A percentile compares a stretch with the other conserved stretches of the same genome.
Conservation (phyloP, 2,888 invertebrate genomes). For the Cerastis rubricosa region DNA sequence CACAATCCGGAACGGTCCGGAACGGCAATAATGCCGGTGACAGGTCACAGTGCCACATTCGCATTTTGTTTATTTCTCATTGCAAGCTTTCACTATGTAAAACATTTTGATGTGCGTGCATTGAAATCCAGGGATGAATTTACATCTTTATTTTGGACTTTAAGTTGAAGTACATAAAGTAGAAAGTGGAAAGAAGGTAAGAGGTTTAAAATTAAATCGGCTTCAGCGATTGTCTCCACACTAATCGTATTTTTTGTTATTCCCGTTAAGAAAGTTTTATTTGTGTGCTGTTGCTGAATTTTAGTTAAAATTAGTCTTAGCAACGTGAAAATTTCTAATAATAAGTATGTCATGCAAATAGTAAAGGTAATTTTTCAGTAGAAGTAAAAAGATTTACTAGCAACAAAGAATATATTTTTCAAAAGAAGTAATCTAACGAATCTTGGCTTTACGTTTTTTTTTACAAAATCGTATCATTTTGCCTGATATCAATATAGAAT, state of each 20-base stretch:
- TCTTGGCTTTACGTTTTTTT: background rate
- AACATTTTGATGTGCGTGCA: slow-evolving; percentile 70
- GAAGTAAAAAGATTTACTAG: background rate
- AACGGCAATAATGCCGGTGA: slow-evolving; percentile 60
- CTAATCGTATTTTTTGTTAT: slow-evolving; percentile 82
- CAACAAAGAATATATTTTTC: background rate
- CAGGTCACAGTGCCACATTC: slow-evolving; percentile 73
- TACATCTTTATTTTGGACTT: slow-evolving; percentile 47
- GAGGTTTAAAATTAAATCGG: slow-evolving; percentile 80
- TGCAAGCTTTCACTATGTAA: slow-evolving; percentile 80
- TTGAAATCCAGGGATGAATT: slow-evolving; percentile 54
- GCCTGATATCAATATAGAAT: background rate
- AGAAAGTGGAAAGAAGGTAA: slow-evolving; percentile 36
- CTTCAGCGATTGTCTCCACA: slow-evolving; percentile 76
- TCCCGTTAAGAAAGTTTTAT: slow-evolving; percentile 70
- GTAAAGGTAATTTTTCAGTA: background rate
- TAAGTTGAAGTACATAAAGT: slow-evolving; percentile 53
- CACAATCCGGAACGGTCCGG: slow-evolving; percentile 58
- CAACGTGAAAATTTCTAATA: slow-evolving; percentile 5
- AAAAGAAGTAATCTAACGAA: background rate
- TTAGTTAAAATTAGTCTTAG: slow-evolving; percentile 24
- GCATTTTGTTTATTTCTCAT: slow-evolving; percentile 72
- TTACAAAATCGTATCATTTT: background rate
- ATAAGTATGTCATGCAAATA: background rate
- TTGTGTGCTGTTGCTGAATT: slow-evolving; percentile 51